Evolutionary conservation across 1,140 invertebrate species (phyloP).

Genomic region (Danaus melanippus): DNA sequence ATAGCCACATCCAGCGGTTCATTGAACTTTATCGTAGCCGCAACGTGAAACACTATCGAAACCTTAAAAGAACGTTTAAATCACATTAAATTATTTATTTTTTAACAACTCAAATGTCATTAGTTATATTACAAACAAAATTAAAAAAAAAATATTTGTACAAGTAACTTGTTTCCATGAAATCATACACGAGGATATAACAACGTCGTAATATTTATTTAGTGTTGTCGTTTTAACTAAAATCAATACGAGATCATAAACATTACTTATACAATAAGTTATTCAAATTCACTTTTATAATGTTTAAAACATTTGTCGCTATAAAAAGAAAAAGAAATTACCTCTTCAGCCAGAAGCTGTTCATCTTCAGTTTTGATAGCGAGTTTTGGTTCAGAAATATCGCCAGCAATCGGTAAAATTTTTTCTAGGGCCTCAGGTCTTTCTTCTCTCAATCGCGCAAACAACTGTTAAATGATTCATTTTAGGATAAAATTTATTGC

Average conservation of each 20-base stretch:
- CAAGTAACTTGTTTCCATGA: no score
- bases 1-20: constrained; percentile 15
- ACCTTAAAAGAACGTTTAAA: constrained; percentile 19
- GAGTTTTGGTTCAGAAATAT: constrained; percentile 5
- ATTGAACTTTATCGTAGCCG: constrained; percentile 20
- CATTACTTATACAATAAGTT: no score
- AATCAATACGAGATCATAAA: no score
- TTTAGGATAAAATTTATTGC: neutral
- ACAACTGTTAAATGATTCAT: constrained; percentile 24
- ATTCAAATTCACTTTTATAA: no score
- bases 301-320: no score
- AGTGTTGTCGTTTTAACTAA: no score
- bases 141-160: no score
- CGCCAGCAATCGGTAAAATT: constrained; percentile 29
- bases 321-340: constrained; percentile 19
- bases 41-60: constrained; percentile 22
- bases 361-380: constrained; percentile 3
- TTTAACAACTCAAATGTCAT: neutral
- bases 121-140: no score
- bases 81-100: neutral
- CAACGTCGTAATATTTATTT: no score
- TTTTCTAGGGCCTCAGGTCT: constrained; percentile 45
- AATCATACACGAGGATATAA: no score
- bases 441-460: constrained; percentile 27
- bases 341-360: constrained; percentile 65